Evolutionary conservation across 2,797 vertebrate species (phyloP).

Genomic region (Neostethus bicornis): DNA sequence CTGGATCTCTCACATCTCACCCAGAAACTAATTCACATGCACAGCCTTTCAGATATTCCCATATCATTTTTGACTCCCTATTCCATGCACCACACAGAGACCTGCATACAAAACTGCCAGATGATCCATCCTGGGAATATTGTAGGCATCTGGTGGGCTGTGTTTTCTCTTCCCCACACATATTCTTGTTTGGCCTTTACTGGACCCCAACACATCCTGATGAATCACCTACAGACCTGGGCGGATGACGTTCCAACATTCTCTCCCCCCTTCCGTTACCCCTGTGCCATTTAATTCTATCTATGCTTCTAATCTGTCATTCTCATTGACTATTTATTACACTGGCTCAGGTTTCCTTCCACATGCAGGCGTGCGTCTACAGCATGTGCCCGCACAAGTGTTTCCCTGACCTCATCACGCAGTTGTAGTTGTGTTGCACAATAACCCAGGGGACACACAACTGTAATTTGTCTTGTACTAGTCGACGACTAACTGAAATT

Average conservation of each 20-base stretch:
- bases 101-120: constrained; percentile 22
- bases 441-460: constrained; percentile 30
- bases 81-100: constrained; percentile 15
- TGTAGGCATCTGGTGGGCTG: constrained; percentile 60
- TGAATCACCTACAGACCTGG: constrained; percentile 68
- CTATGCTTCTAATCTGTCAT: constrained; percentile 66
- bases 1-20: constrained; percentile 51
- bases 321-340: constrained; percentile 60
- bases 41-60: constrained; percentile 44
- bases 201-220: constrained; percentile 61
- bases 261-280: constrained; percentile 22
- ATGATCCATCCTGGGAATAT: constrained; percentile 61
- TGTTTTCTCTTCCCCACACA: constrained; percentile 58
- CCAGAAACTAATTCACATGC: constrained; percentile 54
- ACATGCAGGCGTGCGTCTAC: constrained; percentile 22
- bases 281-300: constrained; percentile 67
- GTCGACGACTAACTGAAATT: constrained; percentile 12
- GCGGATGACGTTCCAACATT: constrained; percentile 73
- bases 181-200: constrained; percentile 65
- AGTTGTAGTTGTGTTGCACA: constrained; percentile 25
- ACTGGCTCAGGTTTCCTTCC: constrained; percentile 16
- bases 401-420: constrained; percentile 39
- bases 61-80: constrained; percentile 32
- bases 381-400: constrained; percentile 57
- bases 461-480: constrained; percentile 46